These are phyloP conservation scores for Lipotes vexillifer DNA, from an alignment of 2,113 vertebrate genomes.

Conservation along the genomic window DNA sequence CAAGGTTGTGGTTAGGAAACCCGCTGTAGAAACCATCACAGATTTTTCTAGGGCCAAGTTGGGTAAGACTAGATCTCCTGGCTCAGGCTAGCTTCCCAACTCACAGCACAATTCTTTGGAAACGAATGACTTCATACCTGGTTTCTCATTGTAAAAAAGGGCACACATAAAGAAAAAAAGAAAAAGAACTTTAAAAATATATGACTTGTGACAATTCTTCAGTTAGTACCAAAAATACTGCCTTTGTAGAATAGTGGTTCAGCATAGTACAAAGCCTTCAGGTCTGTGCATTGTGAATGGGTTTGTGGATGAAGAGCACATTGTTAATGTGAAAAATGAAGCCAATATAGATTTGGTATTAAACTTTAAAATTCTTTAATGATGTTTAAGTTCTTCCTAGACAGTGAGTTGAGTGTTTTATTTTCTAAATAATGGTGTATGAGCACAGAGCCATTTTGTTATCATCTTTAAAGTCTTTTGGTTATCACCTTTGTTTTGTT, in stretches of 20 bases:
- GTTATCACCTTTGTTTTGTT: background rate
- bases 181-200: background rate
- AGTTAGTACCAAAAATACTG: background rate
- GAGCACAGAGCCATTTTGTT: background rate
- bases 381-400: background rate
- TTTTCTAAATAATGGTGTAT: background rate
- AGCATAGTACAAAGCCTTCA: background rate
- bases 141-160: background rate
- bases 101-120: background rate
- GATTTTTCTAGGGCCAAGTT: background rate
- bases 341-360: background rate
- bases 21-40: background rate
- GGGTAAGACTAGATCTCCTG: background rate
- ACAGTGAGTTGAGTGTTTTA: background rate
- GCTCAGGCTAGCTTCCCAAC: background rate
- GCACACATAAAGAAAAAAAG: background rate
- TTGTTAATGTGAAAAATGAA: slow-evolving; percentile 26
- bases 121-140: background rate
- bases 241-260: background rate
- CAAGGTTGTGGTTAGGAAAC: background rate
- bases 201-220: background rate
- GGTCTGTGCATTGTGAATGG: background rate
- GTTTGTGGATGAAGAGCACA: background rate
- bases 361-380: slow-evolving; percentile 8
- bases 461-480: background rate